Evolutionary conservation across 2,888 invertebrate genomes (phyloP), one percentile per base, ranked within the genome.

Genomic region (Apamea sordens): DNA sequence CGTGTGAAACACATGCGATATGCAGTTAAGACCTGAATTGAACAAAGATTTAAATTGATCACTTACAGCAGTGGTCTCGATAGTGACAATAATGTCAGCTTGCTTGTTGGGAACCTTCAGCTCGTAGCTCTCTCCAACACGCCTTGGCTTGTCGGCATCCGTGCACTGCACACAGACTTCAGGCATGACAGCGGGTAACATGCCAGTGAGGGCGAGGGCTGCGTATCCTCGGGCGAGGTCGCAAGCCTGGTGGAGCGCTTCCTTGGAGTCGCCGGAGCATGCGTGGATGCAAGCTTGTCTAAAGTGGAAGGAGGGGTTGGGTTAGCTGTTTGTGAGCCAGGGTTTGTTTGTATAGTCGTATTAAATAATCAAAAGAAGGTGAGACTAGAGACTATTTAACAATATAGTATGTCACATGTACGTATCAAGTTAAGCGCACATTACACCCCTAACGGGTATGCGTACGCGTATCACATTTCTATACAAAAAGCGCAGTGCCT

Each of bases 81-180:
- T 97, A 1, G 98, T 97, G 77, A 99, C 97, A 0, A 99, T 96
- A 78, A 99, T 97, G 91, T 99, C 99, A 2, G 98, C 99, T 84
- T 98, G 97, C 83, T 98, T 98, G 83, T 97, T 97, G 0, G 98
- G 98, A 47, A 97, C 92, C 89, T 98, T 98, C 0, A 98, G 96
- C 74, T 97, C 97, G 92, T 98, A 98, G 32, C 93, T 95, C 24
- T 98, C 98, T 0, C 98, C 98, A 0, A 98, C 87, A 8, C 95
- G 87, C 56, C 89, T 89, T 8, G 94, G 94, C 24, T 91, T 90
- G 80, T 97, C 97, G 0, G 94, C 94, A 80, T 97, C 97, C 0
- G 92, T 95, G 89, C 97, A 97, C 91, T 96, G 97, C 91, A 98
- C 94, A 92, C 98, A 99, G 21, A 96, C 95, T 0, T 96, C 85